phyloP scores from a whole-genome alignment of 2,113 vertebrate species.

The Sciurus niger region DNA sequence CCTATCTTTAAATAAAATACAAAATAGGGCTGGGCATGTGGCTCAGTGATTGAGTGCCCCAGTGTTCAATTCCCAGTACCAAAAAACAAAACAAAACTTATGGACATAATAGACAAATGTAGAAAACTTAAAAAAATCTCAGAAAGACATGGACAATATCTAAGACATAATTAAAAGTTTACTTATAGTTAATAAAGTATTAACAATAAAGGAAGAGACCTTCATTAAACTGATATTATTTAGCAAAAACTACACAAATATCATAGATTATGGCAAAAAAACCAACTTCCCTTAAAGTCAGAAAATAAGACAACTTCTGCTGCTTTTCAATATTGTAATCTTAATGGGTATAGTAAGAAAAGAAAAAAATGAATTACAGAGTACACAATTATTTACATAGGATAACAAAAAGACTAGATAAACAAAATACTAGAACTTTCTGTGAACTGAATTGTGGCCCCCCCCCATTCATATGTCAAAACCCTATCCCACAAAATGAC shows the following conservation, averaged over 20 bases:
- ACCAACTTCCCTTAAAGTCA: not conserved
- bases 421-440: not conserved
- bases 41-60: no score
- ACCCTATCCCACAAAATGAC: not conserved
- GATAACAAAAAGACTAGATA: not conserved
- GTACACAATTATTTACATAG: not conserved
- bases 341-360: not conserved
- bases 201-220: not conserved
- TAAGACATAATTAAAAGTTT: not conserved
- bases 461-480: not conserved
- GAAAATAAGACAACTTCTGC: not conserved
- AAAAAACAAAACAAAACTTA: not conserved
- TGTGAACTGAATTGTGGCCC: not conserved
- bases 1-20: no score
- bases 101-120: not conserved
- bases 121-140: not conserved
- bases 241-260: not conserved
- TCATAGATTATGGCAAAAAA: not conserved
- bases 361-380: not conserved
- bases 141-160: not conserved
- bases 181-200: not conserved
- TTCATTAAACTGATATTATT: not conserved
- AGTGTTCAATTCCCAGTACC: no score
- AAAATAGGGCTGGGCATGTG: no score
- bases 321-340: not conserved